Base-by-base conservation (phyloP, 2,888 invertebrate species). In the Argyresthia albistria region DNA sequence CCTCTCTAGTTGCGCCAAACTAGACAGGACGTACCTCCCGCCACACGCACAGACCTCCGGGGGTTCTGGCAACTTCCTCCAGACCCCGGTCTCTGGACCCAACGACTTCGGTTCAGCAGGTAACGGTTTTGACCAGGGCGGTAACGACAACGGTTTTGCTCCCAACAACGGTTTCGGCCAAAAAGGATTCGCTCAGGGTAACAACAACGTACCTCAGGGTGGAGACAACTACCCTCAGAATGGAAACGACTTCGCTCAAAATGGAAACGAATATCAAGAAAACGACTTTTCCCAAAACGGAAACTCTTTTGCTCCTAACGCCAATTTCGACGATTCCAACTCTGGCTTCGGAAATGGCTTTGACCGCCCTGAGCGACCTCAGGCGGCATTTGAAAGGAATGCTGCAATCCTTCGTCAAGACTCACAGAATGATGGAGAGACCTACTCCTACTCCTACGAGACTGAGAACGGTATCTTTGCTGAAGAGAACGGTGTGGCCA, bases 391-490 rank as follows among this genome's bases (percentile, higher is more conserved):
- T 8, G 86, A 87, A 57, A 80, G 80, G 56, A 80, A 72, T 46
- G 82, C 86, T 35, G 80, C 75, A 14, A 79, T 84, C 37, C 71
- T 87, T 53, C 79, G 84, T 36, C 78, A 77, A 57, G 76, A 77
- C 51, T 76, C 67, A 54, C 65, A 74, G 35, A 81, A 81, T 54
- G 72, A 86, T 63, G 84, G 83, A 55, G 79, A 86, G 50, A 69
- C 67, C 42, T 86, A 75, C 57, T 67, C 79, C 0, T 86, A 78
- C 47, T 72, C 76, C 53, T 86, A 69, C 59, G 83, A 87, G 58
- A 84, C 86, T 43, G 80, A 84, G 53, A 86, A 86, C 55, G 86
- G 86, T 2, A 86, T 87, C 43, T 64, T 59, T 54, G 86, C 77
- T 55, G 83, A 84, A 54, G 84, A 86, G 53, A 78, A 58, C 55